Conservation (phyloP, 2,113 vertebrate species). For the Struthio camelus region DNA sequence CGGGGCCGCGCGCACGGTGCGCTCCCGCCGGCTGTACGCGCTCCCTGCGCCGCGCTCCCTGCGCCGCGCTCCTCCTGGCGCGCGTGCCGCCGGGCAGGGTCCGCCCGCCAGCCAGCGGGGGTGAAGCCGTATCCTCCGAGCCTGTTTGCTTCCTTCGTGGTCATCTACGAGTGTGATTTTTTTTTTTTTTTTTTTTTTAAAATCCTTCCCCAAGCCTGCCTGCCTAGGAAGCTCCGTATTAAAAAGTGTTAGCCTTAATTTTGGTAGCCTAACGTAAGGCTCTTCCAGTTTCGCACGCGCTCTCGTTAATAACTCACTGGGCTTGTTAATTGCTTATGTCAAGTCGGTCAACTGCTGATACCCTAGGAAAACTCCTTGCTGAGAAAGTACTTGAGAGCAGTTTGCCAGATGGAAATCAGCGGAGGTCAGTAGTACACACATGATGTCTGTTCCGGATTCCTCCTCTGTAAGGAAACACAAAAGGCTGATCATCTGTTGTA, state of each 20-base stretch:
- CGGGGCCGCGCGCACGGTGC: too few relatives aligned
- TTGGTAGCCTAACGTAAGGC: not conserved
- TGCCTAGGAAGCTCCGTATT: not conserved
- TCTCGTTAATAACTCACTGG: not conserved
- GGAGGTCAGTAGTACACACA: not conserved
- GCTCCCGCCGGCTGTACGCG: too few relatives aligned
- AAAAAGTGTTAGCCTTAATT: not conserved
- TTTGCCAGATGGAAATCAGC: not conserved
- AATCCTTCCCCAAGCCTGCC: not conserved
- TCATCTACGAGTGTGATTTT: not conserved
- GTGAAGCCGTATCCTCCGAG: too few relatives aligned
- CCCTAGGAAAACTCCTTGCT: not conserved
- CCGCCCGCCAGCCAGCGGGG: too few relatives aligned
- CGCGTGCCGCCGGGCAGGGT: too few relatives aligned
- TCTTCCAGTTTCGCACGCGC: not conserved
- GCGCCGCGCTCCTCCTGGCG: too few relatives aligned
- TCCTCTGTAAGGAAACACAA: constrained; percentile 15
- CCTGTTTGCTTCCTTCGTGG: too few relatives aligned
- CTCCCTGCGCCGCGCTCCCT: too few relatives aligned
- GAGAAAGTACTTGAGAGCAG: not conserved
- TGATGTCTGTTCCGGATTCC: constrained; percentile 45
- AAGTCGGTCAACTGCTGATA: not conserved
- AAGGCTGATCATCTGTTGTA: constrained; percentile 16
- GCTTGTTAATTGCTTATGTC: not conserved
- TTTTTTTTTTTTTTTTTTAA: too few relatives aligned